Percentiles rank a stretch among this genome's conserved stretches.
Evolutionary conservation across 2,888 invertebrate genomes (phyloP).

Genomic region (Zeuzera pyrina): DNA sequence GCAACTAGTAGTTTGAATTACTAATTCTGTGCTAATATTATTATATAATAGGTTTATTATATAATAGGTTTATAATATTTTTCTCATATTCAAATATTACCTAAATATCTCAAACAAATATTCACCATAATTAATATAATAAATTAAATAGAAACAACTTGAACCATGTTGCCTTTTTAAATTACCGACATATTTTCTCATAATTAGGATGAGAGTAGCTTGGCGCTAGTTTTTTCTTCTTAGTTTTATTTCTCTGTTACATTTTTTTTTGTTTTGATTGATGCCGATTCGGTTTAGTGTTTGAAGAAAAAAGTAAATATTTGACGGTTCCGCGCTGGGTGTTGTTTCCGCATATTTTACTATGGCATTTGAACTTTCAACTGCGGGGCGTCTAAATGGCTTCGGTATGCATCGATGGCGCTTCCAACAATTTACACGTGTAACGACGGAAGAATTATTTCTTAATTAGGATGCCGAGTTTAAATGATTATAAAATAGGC

Average conservation of each 20-base stretch:
- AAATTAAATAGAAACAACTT: constrained; percentile 36
- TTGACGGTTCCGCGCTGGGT: constrained; percentile 20
- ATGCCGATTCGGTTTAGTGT: constrained; percentile 9
- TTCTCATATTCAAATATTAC: no score
- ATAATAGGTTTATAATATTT: no score
- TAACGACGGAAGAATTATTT: no score
- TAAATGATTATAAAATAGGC: no score
- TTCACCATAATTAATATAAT: constrained; percentile 25
- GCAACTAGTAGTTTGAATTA: background rate
- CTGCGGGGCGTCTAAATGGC: constrained; percentile 33
- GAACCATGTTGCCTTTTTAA: constrained; percentile 32
- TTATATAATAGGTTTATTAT: no score
- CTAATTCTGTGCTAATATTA: background rate
- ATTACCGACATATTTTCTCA: constrained; percentile 62
- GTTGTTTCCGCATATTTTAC: constrained; percentile 53
- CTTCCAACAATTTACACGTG: constrained; percentile 39
- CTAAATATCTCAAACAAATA: constrained; percentile 8
- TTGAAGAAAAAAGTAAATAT: constrained; percentile 4
- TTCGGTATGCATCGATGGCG: constrained; percentile 37
- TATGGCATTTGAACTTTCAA: constrained; percentile 40
- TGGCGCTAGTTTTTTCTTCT: constrained; percentile 48
- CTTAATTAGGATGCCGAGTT: no score
- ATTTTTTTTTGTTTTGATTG: constrained; percentile 29
- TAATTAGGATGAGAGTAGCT: constrained; percentile 45
- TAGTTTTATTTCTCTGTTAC: no score